Conservation (phyloP, 2,113 vertebrate genomes). For the Tor tambroides region DNA sequence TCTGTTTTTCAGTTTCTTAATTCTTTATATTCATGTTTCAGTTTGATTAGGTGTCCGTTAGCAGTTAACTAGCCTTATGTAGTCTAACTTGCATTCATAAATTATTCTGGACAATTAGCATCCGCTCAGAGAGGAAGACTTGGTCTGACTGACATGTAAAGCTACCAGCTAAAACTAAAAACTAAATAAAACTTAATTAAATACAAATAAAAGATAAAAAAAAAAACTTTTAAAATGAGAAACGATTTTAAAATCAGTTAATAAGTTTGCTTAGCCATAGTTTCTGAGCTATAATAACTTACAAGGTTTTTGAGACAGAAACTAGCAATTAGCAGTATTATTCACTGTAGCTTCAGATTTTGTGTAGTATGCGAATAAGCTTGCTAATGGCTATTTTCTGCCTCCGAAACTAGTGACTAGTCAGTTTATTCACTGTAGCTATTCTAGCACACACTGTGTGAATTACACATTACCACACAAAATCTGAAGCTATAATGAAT, state of each 20-base stretch:
- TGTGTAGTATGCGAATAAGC: no score
- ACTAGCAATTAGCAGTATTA: no score
- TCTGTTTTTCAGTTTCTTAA: background rate
- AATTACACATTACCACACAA: background rate
- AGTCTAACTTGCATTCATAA: background rate
- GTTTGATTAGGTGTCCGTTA: background rate
- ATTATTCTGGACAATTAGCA: background rate
- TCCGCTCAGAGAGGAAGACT: background rate
- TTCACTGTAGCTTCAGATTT: no score
- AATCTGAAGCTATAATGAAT: background rate
- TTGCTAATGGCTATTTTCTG: no score
- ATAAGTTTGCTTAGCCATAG: no score
- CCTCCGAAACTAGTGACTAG: no score
- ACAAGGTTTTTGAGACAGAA: no score
- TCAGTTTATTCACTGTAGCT: background rate
- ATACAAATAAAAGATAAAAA: background rate
- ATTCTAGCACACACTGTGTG: background rate
- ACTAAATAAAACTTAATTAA: background rate
- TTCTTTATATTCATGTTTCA: background rate
- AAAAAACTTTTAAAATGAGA: background rate
- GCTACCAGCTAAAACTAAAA: background rate
- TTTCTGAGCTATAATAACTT: no score
- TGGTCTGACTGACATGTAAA: background rate
- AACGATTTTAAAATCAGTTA: no score
- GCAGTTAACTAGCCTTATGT: background rate